Base-by-base conservation (phyloP, 2,888 invertebrate species). In the Eupithecia tripunctaria region DNA sequence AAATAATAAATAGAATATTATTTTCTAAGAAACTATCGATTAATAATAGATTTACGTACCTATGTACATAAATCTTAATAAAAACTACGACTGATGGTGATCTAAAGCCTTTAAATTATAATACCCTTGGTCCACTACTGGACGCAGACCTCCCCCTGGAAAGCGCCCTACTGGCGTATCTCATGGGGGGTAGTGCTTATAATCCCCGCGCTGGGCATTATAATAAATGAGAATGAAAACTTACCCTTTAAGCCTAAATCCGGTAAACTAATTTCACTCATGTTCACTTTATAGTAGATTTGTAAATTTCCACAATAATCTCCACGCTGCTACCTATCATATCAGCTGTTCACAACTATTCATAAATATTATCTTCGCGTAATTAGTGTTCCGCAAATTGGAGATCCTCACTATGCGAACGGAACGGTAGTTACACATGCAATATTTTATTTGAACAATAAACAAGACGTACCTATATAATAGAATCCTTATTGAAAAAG, bases 211-310 rank as follows among this genome's bases (percentile, higher is more conserved):
- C n/a, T n/a, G n/a, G n/a, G n/a, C n/a, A n/a, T n/a, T n/a, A 15
- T 15, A 41, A 3, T 1, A 14, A 41, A 4, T 1, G 8, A 5
- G 18, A 41, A 43, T 14, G 6, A 15, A 15, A 62, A 32, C 86
- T 79, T 32, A 86, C 86, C 81, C 5, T 70, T 66, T 32, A 80
- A 79, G 5, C 78, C 83, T 27, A 86, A 78, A 10, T 81, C 79
- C 0, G 84, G 81, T 71, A 86, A 81, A 76, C 83, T 82, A 18
- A 86, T 69, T 67, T 85, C 86, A 84, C 86, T 86, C 86, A 86
- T 86, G 67, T 76, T 83, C 65, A 78, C 76, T 62, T 74, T 59
- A 70, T 12, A 41, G 18, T 47, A 5, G 14, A 18, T n/a, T 47
- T 65, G 67, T 73, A 60, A 67, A 71, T 59, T 64, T 47, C n/a